Evolutionary conservation across 2,797 vertebrate species (phyloP).

Genomic region (Molossus alvarezi): DNA sequence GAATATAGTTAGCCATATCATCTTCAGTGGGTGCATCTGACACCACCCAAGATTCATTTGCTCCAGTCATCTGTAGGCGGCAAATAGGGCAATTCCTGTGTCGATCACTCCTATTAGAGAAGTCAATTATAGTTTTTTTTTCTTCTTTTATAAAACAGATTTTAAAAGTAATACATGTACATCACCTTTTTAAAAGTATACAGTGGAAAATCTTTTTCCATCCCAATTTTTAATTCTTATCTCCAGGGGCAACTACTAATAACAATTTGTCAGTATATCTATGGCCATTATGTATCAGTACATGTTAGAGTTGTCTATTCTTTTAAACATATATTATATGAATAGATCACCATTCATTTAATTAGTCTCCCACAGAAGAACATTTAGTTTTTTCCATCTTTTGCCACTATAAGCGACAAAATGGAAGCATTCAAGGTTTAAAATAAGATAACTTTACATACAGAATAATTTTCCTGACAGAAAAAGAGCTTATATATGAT

Average conservation of each 20-base stretch:
- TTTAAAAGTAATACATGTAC: slow-evolving; percentile 62
- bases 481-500: slow-evolving; percentile 44
- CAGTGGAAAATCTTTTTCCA: slow-evolving; percentile 52
- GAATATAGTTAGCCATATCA: slow-evolving; percentile 97
- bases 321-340: not conserved
- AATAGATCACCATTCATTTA: slow-evolving; percentile 28
- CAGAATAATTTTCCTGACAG: slow-evolving; percentile 65
- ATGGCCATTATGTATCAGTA: not conserved
- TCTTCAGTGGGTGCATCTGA: slow-evolving; percentile 98
- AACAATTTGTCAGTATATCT: not conserved
- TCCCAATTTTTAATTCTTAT: slow-evolving; percentile 54
- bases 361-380: slow-evolving; percentile 1
- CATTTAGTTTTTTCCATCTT: not conserved
- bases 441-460: slow-evolving; percentile 57
- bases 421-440: slow-evolving; percentile 65
- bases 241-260: not conserved
- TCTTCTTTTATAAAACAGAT: slow-evolving; percentile 46
- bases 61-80: slow-evolving; percentile 96
- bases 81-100: slow-evolving; percentile 98
- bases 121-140: slow-evolving; percentile 77
- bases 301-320: slow-evolving; percentile 5
- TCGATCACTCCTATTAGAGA: slow-evolving; percentile 95
- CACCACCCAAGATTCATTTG: slow-evolving; percentile 98
- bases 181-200: not conserved
- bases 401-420: slow-evolving; percentile 27